Conservation (phyloP, 2,888 invertebrate genomes). For the Drosophila tripunctata region DNA sequence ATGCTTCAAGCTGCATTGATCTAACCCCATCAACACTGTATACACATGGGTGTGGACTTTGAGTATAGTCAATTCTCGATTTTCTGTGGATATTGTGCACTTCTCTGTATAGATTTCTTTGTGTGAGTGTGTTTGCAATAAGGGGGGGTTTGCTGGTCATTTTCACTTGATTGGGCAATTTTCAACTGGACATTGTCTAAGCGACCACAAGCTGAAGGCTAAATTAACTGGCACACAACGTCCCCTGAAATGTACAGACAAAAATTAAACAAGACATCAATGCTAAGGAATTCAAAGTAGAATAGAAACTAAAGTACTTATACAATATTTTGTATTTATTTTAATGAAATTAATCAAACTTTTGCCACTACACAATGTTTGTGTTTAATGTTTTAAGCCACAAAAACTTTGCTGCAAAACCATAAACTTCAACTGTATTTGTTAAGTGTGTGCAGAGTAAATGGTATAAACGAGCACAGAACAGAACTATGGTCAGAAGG, state of each 20-base stretch:
- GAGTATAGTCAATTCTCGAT: conserved; percentile 65
- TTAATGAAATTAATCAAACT: too few relatives aligned
- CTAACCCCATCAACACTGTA: conserved; percentile 21
- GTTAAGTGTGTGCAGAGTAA: conserved; percentile 38
- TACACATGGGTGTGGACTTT: conserved; percentile 11
- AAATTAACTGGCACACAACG: conserved; percentile 69
- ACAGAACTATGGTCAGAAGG: conserved; percentile 29
- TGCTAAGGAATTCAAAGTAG: not conserved
- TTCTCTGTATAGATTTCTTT: not conserved
- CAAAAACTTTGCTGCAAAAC: conserved; percentile 15
- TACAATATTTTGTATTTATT: too few relatives aligned
- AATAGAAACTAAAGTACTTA: too few relatives aligned
- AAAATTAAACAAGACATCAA: conserved; percentile 9
- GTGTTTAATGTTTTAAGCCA: conserved; percentile 20
- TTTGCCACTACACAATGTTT: not conserved
- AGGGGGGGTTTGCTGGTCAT: conserved; percentile 52
- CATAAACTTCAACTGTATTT: conserved; percentile 37
- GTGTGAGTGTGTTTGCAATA: conserved; percentile 14
- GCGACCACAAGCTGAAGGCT: conserved; percentile 62
- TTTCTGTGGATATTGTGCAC: conserved; percentile 30
- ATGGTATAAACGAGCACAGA: conserved; percentile 30
- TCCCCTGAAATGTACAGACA: conserved; percentile 24
- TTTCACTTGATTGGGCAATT: conserved; percentile 74
- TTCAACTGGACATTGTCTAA: conserved; percentile 65
- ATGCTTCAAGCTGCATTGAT: conserved; percentile 60